Evolutionary conservation across 1,140 invertebrate species (phyloP).

Genomic region (Lordiphosa clarofinis): DNA sequence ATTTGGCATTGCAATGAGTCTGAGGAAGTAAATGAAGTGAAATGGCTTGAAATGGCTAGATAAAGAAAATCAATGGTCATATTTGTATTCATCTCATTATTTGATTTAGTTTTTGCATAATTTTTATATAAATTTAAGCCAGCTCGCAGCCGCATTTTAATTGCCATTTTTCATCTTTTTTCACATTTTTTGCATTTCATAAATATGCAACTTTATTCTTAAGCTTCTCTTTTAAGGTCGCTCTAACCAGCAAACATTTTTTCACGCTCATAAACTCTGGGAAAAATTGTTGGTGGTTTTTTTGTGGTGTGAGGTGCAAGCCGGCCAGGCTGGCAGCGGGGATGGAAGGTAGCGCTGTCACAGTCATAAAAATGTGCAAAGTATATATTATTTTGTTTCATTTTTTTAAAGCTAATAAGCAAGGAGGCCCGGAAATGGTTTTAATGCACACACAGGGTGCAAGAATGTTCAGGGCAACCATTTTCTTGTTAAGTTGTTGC

Average conservation of each 20-base stretch:
- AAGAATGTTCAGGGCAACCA: conserved; percentile 41
- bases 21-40: conserved; percentile 61
- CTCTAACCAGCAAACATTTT: conserved; percentile 42
- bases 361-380: conserved; percentile 65
- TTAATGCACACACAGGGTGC: conserved; percentile 42
- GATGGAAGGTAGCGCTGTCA: conserved; percentile 34
- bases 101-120: conserved; percentile 27
- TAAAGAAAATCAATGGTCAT: conserved; percentile 59
- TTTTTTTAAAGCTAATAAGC: conserved; percentile 34
- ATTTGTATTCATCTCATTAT: conserved; percentile 30
- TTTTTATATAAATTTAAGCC: conserved; percentile 6
- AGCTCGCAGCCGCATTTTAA: conserved; percentile 25
- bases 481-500: conserved; percentile 56
- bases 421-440: conserved; percentile 37
- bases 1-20: conserved; percentile 34
- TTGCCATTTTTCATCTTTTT: conserved; percentile 23
- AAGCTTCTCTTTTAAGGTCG: conserved; percentile 13
- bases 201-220: conserved; percentile 34
- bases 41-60: conserved; percentile 61
- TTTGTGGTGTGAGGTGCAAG: conserved; percentile 8
- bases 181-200: conserved; percentile 13
- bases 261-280: conserved; percentile 58
- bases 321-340: conserved; percentile 12
- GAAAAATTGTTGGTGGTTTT: conserved; percentile 46
- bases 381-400: conserved; percentile 30